Base-by-base conservation (phyloP, 2,797 vertebrate genomes). In the Leptatherina wallacei region DNA sequence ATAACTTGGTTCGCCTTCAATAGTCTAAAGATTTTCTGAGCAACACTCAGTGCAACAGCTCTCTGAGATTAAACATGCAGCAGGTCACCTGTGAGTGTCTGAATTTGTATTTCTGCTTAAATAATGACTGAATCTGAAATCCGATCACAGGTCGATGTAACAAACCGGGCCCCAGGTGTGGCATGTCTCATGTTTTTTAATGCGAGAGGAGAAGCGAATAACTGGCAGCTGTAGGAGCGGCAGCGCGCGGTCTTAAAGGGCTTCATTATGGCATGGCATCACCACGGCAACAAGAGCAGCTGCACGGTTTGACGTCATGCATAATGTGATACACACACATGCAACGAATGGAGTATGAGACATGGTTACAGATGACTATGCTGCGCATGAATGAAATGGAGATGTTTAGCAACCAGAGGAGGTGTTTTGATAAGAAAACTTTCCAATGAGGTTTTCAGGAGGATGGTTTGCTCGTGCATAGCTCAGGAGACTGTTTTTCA, bases 251-350 rank as follows among this genome's bases (percentile, higher is more conserved):
- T 69, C 78, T 61, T 54, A 2, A 66, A 65, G 76, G 69, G 73
- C 65, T 71, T 86, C 78, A 69, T 81, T 83, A 80, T 78, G 82
- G 77, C 75, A 73, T 80, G 76, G 71, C 63, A 64, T 85, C n/a
- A 0, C 84, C 82, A 72, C 10, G 69, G 80, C 71, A 85, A 86
- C 80, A n/a, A 71, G 76, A 65, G 61, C 71, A 62, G 78, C 82
- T 73, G 78, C 75, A 64, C 65, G 65, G 27, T 80, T 72, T 83
- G 87, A 83, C 69, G 56, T 86, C 78, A 84, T 33, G 5, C 38
- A 55, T 51, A n/a, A 18, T 36, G 47, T 67, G 74, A 71, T 61
- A 27, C 24, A 61, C 49, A 16, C 63, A 40, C 0, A 8, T 32
- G 59, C 62, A 27, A 51, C 12, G 29, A 35, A n/a, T 29, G 1